Conservation (phyloP, 2,888 invertebrate genomes). For the Pardosa pseudoannulata region DNA sequence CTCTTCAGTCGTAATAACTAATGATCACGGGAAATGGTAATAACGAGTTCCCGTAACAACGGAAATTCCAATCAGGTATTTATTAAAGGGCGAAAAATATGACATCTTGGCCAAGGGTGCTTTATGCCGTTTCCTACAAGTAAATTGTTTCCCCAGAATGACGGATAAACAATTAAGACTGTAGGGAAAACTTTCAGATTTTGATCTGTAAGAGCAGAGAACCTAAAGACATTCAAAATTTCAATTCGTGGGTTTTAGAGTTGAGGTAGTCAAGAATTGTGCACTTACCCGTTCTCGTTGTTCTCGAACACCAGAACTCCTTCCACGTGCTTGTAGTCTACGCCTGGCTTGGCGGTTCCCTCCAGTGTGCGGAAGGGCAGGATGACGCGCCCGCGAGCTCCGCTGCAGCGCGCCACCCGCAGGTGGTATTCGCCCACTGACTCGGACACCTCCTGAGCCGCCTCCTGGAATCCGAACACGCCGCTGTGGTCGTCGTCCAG, state of each 20-base stretch:
- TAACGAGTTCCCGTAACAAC: no score
- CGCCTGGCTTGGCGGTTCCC: constrained; percentile 92
- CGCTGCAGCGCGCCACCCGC: constrained; percentile 91
- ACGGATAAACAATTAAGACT: no score
- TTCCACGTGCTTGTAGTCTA: constrained; percentile 88
- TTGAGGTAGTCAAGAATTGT: no score
- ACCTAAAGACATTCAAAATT: no score
- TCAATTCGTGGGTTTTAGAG: no score
- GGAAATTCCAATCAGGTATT: no score
- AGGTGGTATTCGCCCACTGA: constrained; percentile 91
- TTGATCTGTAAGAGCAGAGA: not conserved
- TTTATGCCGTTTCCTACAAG: no score
- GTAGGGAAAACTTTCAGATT: not conserved
- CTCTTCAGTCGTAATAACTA: no score
- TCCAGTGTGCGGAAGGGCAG: constrained; percentile 94
- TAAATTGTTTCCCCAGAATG: no score
- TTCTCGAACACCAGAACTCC: constrained; percentile 96
- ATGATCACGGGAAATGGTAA: no score
- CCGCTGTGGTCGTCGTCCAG: constrained; percentile 99
- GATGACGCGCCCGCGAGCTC: constrained; percentile 93
- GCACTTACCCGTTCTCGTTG: constrained; percentile 98
- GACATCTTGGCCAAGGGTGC: no score
- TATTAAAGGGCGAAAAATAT: no score
- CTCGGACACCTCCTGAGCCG: constrained; percentile 90
- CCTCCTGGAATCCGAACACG: constrained; percentile 92